A percentile compares a stretch with the other conserved stretches of the same genome.
These are phyloP conservation scores for Bellardia pandia DNA, from an alignment of 2,888 invertebrate species.

Conservation along the genomic window DNA sequence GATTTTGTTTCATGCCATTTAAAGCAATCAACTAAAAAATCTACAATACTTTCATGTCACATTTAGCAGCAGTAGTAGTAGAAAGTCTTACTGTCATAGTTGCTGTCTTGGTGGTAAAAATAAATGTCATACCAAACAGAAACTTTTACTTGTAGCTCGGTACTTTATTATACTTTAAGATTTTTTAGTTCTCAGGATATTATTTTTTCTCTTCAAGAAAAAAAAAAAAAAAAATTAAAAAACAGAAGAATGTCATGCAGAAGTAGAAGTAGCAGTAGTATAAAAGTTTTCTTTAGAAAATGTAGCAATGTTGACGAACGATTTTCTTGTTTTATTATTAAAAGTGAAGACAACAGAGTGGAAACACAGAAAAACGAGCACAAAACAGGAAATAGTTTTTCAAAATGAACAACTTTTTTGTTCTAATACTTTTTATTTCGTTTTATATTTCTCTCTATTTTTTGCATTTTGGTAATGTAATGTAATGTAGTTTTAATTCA, in stretches of 20 bases:
- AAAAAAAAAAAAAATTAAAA: not conserved
- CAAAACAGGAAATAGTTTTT: conserved; percentile 40
- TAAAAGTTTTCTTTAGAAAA: conserved; percentile 14
- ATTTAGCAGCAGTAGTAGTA: conserved; percentile 7
- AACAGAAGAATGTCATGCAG: conserved; percentile 6
- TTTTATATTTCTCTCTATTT: conserved; percentile 8
- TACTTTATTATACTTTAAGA: conserved; percentile 31
- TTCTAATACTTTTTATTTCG: not conserved
- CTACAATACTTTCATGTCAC: conserved; percentile 33
- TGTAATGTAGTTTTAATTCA: conserved; percentile 4
- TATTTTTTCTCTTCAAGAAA: not conserved
- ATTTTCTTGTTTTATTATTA: not conserved
- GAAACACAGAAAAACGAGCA: not conserved
- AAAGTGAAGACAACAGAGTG: not conserved
- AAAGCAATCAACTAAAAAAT: conserved; percentile 49
- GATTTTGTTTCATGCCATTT: conserved; percentile 54
- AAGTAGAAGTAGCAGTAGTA: not conserved
- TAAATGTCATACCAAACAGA: conserved; percentile 44
- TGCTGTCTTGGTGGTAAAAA: conserved; percentile 37
- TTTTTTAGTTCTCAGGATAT: conserved; percentile 6
- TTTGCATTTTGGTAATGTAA: conserved; percentile 9
- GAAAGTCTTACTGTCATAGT: conserved; percentile 33
- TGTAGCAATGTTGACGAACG: not conserved
- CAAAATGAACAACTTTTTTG: conserved; percentile 23
- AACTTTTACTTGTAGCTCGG: conserved; percentile 21